These are phyloP conservation scores for Pelagia noctiluca DNA, from an alignment of 30 jellyfish, hydroid and myxozoan species.

Conservation along the genomic window DNA sequence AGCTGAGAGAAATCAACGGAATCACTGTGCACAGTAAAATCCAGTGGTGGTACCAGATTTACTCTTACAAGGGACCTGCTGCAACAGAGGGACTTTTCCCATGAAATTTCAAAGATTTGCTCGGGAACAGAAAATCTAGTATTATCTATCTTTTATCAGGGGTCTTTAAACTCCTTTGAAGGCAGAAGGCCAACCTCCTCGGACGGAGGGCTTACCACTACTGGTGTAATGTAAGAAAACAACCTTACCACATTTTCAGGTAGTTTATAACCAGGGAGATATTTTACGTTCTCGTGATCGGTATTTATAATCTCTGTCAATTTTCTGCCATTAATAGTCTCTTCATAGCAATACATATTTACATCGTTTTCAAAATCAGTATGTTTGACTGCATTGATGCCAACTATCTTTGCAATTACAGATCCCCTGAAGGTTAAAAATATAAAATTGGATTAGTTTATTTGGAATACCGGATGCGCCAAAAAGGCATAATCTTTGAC, in stretches of 20 bases:
- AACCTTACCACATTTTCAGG: slow-evolving; percentile 90
- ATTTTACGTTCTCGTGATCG: slow-evolving; percentile 84
- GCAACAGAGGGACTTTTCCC: not conserved
- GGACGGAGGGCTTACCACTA: no score
- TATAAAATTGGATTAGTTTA: no score
- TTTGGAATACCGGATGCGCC: no score
- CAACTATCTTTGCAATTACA: slow-evolving; percentile 89
- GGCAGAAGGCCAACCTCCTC: no score
- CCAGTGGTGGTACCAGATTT: no score
- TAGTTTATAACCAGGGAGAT: slow-evolving; percentile 89
- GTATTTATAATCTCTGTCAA: slow-evolving; percentile 88
- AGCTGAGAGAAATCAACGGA: no score
- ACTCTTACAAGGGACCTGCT: not conserved
- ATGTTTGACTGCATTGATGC: slow-evolving; percentile 64
- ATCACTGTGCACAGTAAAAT: no score
- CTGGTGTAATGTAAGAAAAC: not conserved
- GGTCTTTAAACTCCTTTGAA: not conserved
- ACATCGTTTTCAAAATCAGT: slow-evolving; percentile 68
- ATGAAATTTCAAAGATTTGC: not conserved
- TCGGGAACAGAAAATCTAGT: not conserved
- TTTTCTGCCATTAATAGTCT: slow-evolving; percentile 83
- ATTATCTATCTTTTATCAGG: not conserved
- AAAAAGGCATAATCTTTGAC: no score
- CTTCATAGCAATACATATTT: slow-evolving; percentile 92
- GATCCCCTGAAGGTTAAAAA: slow-evolving; percentile 99